Conservation (phyloP, 2,113 vertebrate species). For the Rhabdornis inornatus region DNA sequence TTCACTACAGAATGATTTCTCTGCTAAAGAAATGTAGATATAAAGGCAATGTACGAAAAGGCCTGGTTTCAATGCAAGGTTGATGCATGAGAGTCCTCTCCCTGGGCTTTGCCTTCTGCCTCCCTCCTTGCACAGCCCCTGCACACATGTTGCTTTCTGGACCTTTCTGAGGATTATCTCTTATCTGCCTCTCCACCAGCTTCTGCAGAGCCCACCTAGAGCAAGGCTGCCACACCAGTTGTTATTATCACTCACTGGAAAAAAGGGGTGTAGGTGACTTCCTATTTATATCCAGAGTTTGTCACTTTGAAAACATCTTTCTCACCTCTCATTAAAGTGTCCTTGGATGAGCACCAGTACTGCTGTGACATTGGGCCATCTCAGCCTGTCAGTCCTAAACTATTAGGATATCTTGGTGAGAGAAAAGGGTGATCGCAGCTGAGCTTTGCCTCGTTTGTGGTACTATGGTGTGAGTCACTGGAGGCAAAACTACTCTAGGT, state of each 20-base stretch:
- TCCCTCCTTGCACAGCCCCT: neutral
- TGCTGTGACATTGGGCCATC: neutral
- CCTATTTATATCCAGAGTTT: slow-evolving; percentile 15
- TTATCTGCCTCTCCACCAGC: neutral
- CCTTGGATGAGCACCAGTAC: neutral
- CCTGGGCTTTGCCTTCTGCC: neutral
- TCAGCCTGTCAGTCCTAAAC: neutral
- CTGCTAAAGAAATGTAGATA: neutral
- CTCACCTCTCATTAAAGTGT: neutral
- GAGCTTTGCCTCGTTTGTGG: neutral
- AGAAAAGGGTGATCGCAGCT: neutral
- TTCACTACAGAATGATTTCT: neutral
- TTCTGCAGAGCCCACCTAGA: neutral
- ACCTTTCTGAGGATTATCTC: neutral
- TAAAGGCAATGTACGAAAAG: neutral
- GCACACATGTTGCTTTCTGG: neutral
- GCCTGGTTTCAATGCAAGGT: accelerated
- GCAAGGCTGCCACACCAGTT: neutral
- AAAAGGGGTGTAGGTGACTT: neutral
- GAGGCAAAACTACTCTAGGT: neutral
- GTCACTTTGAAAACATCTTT: neutral
- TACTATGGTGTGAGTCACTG: neutral
- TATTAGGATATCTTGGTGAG: neutral
- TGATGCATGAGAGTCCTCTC: neutral
- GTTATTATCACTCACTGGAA: neutral